phyloP scores from a whole-genome alignment of 2,113 vertebrate species.

The Atractosteus spatula region DNA sequence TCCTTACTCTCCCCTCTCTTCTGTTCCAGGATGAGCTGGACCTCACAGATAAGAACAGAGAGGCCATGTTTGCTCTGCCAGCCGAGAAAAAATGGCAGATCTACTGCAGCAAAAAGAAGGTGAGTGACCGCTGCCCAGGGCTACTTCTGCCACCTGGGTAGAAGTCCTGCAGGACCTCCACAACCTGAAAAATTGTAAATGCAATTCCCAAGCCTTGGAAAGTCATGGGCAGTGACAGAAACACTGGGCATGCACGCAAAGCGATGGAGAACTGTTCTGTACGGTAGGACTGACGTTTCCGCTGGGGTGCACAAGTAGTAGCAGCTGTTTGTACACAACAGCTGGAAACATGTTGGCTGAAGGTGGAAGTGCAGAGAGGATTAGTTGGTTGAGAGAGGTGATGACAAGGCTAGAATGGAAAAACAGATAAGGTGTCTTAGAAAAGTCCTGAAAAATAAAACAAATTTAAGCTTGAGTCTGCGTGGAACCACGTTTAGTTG shows the following conservation, averaged over 20 bases:
- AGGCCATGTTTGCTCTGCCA: constrained; percentile 93
- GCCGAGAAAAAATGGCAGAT: constrained; percentile 99
- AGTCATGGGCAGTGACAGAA: too few relatives aligned
- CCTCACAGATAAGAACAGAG: constrained; percentile 94
- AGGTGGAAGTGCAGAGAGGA: not conserved
- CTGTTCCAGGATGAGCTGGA: constrained; percentile 90
- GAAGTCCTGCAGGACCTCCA: not conserved
- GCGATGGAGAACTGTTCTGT: not conserved
- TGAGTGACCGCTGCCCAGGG: constrained; percentile 39
- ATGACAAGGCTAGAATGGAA: too few relatives aligned
- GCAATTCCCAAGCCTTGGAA: not conserved
- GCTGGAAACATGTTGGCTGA: not conserved
- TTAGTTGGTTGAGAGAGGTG: too few relatives aligned
- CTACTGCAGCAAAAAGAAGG: constrained; percentile 99
- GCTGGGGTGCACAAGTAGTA: not conserved
- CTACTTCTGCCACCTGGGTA: too few relatives aligned
- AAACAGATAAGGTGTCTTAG: too few relatives aligned
- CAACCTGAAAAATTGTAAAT: not conserved
- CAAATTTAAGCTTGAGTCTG: too few relatives aligned
- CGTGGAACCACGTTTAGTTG: too few relatives aligned
- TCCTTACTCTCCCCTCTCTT: not conserved
- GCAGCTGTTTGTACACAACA: not conserved
- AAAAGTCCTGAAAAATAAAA: too few relatives aligned
- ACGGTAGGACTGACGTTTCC: not conserved
- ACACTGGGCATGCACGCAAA: too few relatives aligned